These are phyloP conservation scores for Aspidapion aeneum DNA, from an alignment of 2,888 invertebrate genomes.

Conservation along the genomic window DNA sequence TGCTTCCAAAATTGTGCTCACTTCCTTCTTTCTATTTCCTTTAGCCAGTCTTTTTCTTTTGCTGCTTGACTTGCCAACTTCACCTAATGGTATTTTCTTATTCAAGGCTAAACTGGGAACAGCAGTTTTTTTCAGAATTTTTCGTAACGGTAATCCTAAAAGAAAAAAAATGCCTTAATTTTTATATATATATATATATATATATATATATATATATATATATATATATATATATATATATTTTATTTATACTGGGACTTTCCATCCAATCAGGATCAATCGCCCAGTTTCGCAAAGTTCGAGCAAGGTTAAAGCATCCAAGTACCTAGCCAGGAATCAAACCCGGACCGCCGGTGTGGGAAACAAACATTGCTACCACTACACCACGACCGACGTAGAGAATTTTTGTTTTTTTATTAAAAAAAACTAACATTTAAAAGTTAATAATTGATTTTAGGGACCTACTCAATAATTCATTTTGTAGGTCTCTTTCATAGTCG, in stretches of 20 bases:
- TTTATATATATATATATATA: background rate
- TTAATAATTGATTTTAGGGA: background rate
- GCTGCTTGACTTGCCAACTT: no score
- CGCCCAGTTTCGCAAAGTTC: no score
- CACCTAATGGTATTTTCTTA: no score
- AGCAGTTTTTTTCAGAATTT: slow-evolving; percentile 10
- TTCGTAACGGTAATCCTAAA: slow-evolving; percentile 4
- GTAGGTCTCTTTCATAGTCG: slow-evolving; percentile 20
- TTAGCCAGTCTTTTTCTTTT: no score
- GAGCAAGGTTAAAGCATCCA: no score
- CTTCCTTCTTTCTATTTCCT: no score
- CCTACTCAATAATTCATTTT: slow-evolving; percentile 17
- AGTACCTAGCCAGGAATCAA: no score
- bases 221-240: background rate
- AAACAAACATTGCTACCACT: no score
- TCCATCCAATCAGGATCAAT: no score
- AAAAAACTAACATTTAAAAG: background rate
- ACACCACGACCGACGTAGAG: background rate
- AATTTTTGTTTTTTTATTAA: background rate
- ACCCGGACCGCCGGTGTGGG: no score
- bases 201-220: background rate
- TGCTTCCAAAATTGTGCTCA: no score
- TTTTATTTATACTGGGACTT: no score
- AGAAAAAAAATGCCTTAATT: background rate
- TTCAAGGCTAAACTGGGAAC: background rate